Base-by-base conservation (phyloP, 2,113 vertebrate species). In the Alces alces region DNA sequence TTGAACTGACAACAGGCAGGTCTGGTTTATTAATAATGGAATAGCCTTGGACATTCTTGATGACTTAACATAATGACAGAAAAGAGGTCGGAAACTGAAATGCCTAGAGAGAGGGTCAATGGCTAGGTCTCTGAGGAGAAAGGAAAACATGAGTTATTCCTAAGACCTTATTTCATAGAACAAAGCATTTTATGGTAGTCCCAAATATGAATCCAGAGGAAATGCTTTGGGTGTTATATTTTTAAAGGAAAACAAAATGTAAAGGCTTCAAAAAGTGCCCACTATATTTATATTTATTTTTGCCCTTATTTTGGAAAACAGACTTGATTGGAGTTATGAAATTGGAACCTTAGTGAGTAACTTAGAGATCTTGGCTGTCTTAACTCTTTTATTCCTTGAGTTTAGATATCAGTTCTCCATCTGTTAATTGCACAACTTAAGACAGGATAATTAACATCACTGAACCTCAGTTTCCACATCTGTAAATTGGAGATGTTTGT, bases 21-120 rank as follows among this genome's bases (percentile, higher is more conserved):
- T 86, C 70, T 58, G 57, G 4, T 30, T 96, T 98, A 97, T 97
- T 98, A 98, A 97, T 98, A 97, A 96, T 95, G 57, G 57, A 98
- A 91, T 13, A 97, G 13, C 13, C 73, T 93, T 96, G 64, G 89
- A 95, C 39, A 93, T 96, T 96, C 93, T 97, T 93, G 61, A 97
- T 98, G 86, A 95, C 93, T 97, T 96, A 97, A 96, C 91, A 61
- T 97, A 95, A 96, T 91, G 83, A 83, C 54, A 91, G 30, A 94
- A 90, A 27, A 5, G 45, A 91, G 14, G 17, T 89, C 30, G 58
- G 88, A 92, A 96, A 86, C 89, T 73, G 25, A 97, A 97, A 93
- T 95, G 93, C 64, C 86, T 89, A 12, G 61, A 96, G 83, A 93
- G 89, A 47, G 70, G 17, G 55, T 97, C 55, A 95, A 33, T 92